Conservation (phyloP, 2,888 invertebrate species). For the Xestia xanthographa region DNA sequence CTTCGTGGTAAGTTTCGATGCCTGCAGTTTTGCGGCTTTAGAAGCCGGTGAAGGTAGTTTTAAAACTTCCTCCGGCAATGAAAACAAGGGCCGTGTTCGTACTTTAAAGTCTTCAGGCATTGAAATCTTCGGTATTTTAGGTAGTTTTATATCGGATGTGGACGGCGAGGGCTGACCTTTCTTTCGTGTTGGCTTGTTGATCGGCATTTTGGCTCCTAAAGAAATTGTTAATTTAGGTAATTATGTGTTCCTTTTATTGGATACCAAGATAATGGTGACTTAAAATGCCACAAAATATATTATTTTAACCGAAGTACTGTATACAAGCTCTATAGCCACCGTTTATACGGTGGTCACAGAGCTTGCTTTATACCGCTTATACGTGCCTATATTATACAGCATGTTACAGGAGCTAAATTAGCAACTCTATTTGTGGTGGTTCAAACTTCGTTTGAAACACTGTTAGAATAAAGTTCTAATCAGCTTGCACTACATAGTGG, state of each 20-base stretch:
- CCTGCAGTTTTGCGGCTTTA: constrained; percentile 74
- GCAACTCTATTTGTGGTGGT: too few species aligned
- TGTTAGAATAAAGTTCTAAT: too few species aligned
- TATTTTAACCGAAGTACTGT: too few species aligned
- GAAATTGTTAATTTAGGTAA: background rate
- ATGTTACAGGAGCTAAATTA: too few species aligned
- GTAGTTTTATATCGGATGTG: constrained; percentile 87
- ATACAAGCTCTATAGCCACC: too few species aligned
- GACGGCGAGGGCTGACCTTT: constrained; percentile 82
- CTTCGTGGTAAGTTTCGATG: constrained; percentile 50
- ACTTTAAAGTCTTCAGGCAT: constrained; percentile 91
- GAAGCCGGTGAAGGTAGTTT: constrained; percentile 84
- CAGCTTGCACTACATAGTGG: too few species aligned
- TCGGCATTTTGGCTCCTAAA: constrained; percentile 67
- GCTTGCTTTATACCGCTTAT: too few species aligned
- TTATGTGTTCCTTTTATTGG: background rate
- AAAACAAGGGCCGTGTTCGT: constrained; percentile 90
- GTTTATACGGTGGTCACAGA: too few species aligned
- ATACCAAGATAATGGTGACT: background rate
- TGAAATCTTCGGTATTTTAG: constrained; percentile 89
- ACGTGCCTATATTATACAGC: too few species aligned
- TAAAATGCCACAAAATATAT: background rate
- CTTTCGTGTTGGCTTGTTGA: constrained; percentile 81
- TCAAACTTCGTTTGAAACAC: too few species aligned
- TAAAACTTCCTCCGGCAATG: constrained; percentile 91